These are phyloP conservation scores for Avahi laniger DNA, from an alignment of 2,797 vertebrate genomes.

Conservation along the genomic window DNA sequence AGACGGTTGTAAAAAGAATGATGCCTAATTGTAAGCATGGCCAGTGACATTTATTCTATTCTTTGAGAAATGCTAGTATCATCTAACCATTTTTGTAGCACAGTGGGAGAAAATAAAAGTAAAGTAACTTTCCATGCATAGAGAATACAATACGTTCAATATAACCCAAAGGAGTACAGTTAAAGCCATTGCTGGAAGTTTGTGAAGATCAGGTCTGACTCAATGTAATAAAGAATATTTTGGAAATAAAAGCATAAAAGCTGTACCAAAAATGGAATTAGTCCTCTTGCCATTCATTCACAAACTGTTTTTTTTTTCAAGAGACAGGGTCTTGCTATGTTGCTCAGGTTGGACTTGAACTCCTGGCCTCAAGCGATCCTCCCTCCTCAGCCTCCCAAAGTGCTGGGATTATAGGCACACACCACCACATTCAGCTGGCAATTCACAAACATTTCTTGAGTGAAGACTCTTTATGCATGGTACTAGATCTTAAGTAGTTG, in stretches of 20 bases:
- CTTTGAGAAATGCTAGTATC: neutral
- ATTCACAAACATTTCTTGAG: neutral
- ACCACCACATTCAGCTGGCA: neutral
- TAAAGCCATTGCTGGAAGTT: neutral
- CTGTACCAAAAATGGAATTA: neutral
- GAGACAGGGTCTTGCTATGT: neutral
- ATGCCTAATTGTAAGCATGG: neutral
- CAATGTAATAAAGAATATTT: neutral
- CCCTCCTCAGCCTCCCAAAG: neutral
- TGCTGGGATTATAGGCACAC: neutral
- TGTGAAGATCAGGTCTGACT: neutral
- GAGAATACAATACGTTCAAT: neutral
- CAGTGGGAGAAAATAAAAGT: neutral
- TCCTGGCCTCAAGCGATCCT: neutral
- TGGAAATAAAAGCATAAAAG: conserved; percentile 46
- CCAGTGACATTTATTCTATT: neutral
- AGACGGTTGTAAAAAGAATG: neutral
- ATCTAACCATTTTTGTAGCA: neutral
- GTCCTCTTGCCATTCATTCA: neutral
- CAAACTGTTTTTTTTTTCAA: neutral
- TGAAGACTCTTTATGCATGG: neutral
- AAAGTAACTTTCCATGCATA: neutral
- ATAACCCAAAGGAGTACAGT: neutral
- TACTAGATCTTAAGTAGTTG: neutral
- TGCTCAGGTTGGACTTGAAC: neutral